These are phyloP conservation scores for Semotilus atromaculatus DNA, from an alignment of 2,797 vertebrate species.

Conservation along the genomic window DNA sequence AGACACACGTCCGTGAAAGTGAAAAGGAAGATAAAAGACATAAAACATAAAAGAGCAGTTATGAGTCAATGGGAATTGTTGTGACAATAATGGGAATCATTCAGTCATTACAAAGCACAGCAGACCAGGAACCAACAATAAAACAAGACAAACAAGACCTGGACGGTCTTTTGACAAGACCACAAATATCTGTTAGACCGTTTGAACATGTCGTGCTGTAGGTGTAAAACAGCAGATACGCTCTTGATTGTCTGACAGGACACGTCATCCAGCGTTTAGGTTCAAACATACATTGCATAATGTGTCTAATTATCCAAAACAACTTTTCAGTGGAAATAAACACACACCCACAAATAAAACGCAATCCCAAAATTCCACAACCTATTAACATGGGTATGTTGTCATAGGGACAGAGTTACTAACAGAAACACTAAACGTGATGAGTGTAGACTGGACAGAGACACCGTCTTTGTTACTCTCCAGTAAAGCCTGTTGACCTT, in stretches of 20 bases:
- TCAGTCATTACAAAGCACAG: not conserved
- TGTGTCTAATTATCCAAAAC: not conserved
- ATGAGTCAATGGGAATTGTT: not conserved
- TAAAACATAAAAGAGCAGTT: not conserved
- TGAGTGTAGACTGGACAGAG: slow-evolving; percentile 12
- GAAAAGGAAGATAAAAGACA: not conserved
- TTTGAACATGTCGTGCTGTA: not conserved
- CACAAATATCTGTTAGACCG: not conserved
- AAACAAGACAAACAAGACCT: slow-evolving; percentile 4
- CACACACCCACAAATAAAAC: too few relatives aligned
- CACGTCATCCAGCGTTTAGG: not conserved
- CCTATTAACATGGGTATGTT: slow-evolving; percentile 22
- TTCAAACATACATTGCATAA: not conserved
- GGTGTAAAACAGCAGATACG: not conserved
- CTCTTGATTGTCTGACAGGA: not conserved
- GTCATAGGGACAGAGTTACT: slow-evolving; percentile 32
- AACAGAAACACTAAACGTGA: slow-evolving; percentile 38
- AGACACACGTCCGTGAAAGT: not conserved
- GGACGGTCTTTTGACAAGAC: not conserved
- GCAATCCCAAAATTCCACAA: not conserved
- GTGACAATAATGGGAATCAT: slow-evolving; percentile 7
- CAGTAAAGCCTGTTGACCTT: slow-evolving; percentile 21
- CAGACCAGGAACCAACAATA: not conserved
- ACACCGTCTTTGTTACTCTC: slow-evolving; percentile 10
- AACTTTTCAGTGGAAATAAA: not conserved